Percentiles rank a stretch among this genome's conserved stretches.
These are phyloP conservation scores for Bostrychus sinensis DNA, from an alignment of 2,113 vertebrate genomes.

Conservation along the genomic window DNA sequence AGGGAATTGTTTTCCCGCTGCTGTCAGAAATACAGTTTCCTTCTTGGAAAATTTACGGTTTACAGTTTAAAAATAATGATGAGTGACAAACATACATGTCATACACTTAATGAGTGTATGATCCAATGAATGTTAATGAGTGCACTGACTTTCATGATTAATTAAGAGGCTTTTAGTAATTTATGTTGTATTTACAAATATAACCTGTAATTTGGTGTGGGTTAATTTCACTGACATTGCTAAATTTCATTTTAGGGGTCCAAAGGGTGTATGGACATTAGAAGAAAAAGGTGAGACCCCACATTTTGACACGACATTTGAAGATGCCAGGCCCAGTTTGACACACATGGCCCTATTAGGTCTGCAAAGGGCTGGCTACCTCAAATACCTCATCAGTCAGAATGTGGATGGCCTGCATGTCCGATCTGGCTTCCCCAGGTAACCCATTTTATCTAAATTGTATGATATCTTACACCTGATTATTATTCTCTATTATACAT, in stretches of 20 bases:
- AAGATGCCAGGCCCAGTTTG: constrained; percentile 87
- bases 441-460: constrained; percentile 21
- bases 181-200: background rate
- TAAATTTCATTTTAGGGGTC: constrained; percentile 82
- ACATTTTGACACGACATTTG: constrained; percentile 94
- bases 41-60: too few species aligned
- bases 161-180: background rate
- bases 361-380: constrained; percentile 87
- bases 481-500: too few species aligned
- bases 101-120: background rate
- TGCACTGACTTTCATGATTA: too few species aligned
- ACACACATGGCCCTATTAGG: constrained; percentile 94
- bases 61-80: too few species aligned
- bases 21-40: constrained; percentile 11
- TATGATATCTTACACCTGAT: too few species aligned
- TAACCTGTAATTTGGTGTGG: background rate
- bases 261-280: constrained; percentile 97
- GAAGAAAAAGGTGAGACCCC: constrained; percentile 91
- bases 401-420: constrained; percentile 96
- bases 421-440: constrained; percentile 96
- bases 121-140: background rate
- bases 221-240: background rate
- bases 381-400: constrained; percentile 96
- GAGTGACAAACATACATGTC: too few species aligned
- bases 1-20: background rate